Evolutionary conservation across 2,113 vertebrate species (phyloP).

Genomic region (Odocoileus hemionus): DNA sequence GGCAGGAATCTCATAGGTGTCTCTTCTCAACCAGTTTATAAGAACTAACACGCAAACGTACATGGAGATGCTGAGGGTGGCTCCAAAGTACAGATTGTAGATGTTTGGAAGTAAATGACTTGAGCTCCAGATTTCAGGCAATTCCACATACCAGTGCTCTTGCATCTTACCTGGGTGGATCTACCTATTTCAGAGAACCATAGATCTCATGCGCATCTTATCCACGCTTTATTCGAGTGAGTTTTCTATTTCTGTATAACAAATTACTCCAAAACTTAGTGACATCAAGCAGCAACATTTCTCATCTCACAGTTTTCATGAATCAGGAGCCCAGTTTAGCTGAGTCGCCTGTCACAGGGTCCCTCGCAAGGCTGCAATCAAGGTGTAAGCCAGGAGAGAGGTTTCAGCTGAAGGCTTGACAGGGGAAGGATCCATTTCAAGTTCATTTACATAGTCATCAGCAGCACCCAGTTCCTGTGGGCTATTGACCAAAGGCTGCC

Average conservation of each 20-base stretch:
- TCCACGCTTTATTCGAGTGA: not conserved
- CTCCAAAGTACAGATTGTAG: not conserved
- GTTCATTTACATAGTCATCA: not conserved
- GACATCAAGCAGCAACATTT: not conserved
- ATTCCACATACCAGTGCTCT: not conserved
- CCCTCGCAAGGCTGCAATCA: not conserved
- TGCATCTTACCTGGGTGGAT: not conserved
- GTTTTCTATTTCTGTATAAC: not conserved
- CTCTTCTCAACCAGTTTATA: not conserved
- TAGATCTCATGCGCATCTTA: not conserved
- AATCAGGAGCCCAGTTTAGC: not conserved
- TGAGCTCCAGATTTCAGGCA: not conserved
- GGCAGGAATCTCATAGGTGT: not conserved
- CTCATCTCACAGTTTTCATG: not conserved
- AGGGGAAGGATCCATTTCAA: not conserved
- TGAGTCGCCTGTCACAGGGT: not conserved
- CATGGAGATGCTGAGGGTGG: not conserved
- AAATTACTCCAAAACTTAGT: not conserved
- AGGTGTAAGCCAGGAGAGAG: not conserved
- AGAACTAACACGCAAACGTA: not conserved
- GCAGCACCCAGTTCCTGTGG: not conserved
- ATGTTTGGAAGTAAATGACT: not conserved
- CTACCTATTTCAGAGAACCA: not conserved
- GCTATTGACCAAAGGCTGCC: not conserved
- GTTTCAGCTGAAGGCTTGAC: not conserved